Evolutionary conservation across 2,113 vertebrate genomes (phyloP), one percentile per base, ranked within the genome.

Genomic region (Cebus imitator): DNA sequence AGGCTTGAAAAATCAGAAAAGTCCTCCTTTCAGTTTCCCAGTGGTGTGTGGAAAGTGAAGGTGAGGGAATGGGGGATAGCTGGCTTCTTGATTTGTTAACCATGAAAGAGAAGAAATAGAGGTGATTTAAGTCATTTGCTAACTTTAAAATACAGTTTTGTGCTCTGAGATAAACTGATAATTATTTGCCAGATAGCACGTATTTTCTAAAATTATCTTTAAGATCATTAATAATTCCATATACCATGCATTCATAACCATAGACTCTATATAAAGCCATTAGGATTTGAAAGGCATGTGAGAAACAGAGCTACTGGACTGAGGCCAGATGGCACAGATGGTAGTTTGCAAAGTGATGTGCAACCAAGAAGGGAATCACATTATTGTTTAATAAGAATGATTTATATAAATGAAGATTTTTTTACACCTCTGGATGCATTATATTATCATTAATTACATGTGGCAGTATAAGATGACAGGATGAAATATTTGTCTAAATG

Each of bases 191-290:
- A 83, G 18, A 89, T 61, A 84, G 11, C 18, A 16, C 84, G 30
- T 72, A 18, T 87, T 95, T 97, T 86, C 61, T 92, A 79, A 97
- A 91, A 92, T 93, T 89, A 88, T 75, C 76, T 95, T 80, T 80
- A 50, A 95, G 43, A 70, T 87, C 50, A 93, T 87, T 91, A 96
- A 79, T 89, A 93, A 94, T 9, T 40, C 40, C 50, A 25, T 78
- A 52, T 32, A 40, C 30, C 52, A 25, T 86, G 48, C n/a, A 7
- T n/a, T 73, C 61, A 48, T 90, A 35, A 2, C 66, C 70, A 48
- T 81, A n/a, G 32, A 48, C 72, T 82, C 86, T 14, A 75, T 25
- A 27, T 35, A 45, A 6, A n/a, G n/a, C 48, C 58, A 78, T 68
- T 76, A 76, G 21, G 48, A 84, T n/a, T 87, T 58, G 52, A 92